Percentiles rank a stretch among this genome's conserved stretches.
Evolutionary conservation across 2,797 vertebrate genomes (phyloP).

Genomic region (Molossus molossus): DNA sequence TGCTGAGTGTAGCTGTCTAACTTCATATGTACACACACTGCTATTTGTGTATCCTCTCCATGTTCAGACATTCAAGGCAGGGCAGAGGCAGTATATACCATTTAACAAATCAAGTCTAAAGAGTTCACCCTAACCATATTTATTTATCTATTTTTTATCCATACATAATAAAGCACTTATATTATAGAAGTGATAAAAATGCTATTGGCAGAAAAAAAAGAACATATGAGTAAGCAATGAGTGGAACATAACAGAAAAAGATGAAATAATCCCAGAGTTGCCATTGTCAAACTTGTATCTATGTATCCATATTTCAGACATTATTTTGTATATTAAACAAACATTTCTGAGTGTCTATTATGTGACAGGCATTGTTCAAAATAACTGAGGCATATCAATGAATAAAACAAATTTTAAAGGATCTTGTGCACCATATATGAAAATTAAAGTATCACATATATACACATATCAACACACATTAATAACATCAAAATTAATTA

Average conservation of each 20-base stretch:
- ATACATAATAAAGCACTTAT: background rate
- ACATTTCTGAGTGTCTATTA: background rate
- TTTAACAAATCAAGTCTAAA: background rate
- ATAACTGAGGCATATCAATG: background rate
- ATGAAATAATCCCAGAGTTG: background rate
- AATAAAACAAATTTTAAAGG: background rate
- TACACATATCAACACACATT: background rate
- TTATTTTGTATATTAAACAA: background rate
- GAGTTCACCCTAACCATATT: background rate
- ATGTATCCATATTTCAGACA: background rate
- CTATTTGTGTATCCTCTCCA: background rate
- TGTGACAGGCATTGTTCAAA: background rate
- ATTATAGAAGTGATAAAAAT: background rate
- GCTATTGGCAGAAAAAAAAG: constrained; percentile 1
- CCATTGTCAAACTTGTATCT: background rate
- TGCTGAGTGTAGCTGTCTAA: background rate
- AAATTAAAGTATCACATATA: background rate
- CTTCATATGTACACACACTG: background rate
- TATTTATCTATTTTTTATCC: background rate
- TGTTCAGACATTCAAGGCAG: background rate
- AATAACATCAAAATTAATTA: background rate
- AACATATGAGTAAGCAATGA: background rate
- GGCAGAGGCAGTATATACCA: background rate
- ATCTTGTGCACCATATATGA: background rate
- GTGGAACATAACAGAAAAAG: background rate